A percentile compares a stretch with the other conserved stretches of the same genome.
Evolutionary conservation across 2,113 vertebrate species (phyloP).

Genomic region (Halichoerus grypus): DNA sequence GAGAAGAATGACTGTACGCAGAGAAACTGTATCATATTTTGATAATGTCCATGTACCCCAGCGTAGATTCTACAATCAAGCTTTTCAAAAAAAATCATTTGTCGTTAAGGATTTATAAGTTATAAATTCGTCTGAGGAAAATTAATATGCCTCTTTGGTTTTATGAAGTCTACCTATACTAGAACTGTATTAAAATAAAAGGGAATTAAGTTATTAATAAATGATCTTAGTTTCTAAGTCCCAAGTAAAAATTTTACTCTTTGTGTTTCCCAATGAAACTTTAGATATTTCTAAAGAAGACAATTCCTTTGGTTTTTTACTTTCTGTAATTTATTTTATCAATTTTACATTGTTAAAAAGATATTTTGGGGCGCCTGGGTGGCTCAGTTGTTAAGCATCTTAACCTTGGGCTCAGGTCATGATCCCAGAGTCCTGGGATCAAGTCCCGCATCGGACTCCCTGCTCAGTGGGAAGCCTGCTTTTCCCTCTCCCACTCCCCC

Average conservation of each 20-base stretch:
- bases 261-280: background rate
- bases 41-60: background rate
- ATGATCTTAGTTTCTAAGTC: constrained; percentile 28
- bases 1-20: background rate
- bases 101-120: background rate
- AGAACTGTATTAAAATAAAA: constrained; percentile 16
- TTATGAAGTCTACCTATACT: background rate
- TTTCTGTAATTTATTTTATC: constrained; percentile 14
- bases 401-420: too few relatives aligned
- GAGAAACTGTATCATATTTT: background rate
- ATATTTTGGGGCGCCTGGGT: too few relatives aligned
- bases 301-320: background rate
- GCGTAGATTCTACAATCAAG: background rate
- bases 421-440: too few relatives aligned
- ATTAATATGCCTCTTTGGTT: background rate
- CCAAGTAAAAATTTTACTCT: constrained; percentile 6
- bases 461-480: too few relatives aligned
- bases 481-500: too few relatives aligned
- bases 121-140: background rate
- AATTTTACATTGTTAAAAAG: background rate
- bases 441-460: too few relatives aligned
- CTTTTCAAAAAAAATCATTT: background rate
- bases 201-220: constrained; percentile 22
- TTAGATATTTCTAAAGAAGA: background rate
- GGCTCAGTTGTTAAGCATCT: too few relatives aligned